Conservation (phyloP, 2,113 vertebrate species). For the Prionailurus bengalensis region DNA sequence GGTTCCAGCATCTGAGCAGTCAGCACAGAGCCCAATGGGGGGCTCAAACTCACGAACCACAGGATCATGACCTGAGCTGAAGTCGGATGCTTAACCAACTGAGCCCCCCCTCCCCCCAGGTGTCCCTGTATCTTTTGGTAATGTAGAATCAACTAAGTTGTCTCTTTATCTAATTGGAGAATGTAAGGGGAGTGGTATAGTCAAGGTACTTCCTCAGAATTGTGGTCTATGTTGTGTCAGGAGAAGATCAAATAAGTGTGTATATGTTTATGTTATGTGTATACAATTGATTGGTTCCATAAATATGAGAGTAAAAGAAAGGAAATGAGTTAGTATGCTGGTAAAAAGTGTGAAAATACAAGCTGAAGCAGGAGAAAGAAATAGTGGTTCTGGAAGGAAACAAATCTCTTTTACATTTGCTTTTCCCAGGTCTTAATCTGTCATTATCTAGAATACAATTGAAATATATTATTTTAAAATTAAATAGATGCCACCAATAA, state of each 20-base stretch:
- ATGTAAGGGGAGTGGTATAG: not conserved
- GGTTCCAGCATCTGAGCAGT: too few relatives aligned
- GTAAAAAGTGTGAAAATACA: not conserved
- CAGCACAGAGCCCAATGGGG: too few relatives aligned
- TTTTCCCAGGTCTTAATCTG: not conserved
- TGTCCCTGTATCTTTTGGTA: not conserved
- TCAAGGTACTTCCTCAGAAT: not conserved
- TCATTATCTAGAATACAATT: not conserved
- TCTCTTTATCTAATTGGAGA: not conserved
- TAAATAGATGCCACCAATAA: not conserved
- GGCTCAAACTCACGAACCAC: too few relatives aligned
- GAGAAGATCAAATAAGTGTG: not conserved
- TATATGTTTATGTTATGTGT: not conserved
- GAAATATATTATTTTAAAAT: conserved; percentile 9
- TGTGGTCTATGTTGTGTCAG: not conserved
- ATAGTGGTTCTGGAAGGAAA: conserved; percentile 8
- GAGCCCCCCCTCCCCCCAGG: too few relatives aligned
- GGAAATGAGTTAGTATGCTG: not conserved
- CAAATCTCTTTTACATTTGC: not conserved
- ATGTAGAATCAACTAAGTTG: not conserved
- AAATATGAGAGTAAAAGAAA: not conserved
- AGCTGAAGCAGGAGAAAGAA: not conserved
- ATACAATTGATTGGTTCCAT: not conserved
- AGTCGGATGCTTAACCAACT: too few relatives aligned
- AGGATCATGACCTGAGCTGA: too few relatives aligned